These are phyloP conservation scores for Propsilocerus akamusi DNA, from an alignment of 1,140 invertebrate species.

Conservation along the genomic window DNA sequence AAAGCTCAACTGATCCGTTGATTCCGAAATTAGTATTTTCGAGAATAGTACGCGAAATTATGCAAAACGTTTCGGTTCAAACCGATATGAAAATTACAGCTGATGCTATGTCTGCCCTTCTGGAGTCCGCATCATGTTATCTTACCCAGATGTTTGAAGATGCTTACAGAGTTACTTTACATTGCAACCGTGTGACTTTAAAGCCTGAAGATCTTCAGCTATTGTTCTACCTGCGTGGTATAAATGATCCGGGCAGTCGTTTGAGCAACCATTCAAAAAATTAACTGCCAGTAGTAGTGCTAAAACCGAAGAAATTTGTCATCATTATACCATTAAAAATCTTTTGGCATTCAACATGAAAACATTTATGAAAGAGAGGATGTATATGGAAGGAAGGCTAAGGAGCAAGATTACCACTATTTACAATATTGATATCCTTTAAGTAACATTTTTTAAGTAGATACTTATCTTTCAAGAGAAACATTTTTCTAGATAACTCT, in stretches of 20 bases:
- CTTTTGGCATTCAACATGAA: too few relatives aligned
- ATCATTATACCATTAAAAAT: too few relatives aligned
- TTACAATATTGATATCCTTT: too few relatives aligned
- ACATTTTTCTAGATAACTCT: too few relatives aligned
- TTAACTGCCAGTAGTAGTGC: too few relatives aligned
- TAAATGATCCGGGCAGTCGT: slow-evolving; percentile 22
- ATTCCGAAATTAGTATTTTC: slow-evolving; percentile 19
- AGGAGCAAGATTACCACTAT: too few relatives aligned
- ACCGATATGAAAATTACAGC: slow-evolving; percentile 27
- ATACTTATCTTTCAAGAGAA: too few relatives aligned
- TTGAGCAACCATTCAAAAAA: too few relatives aligned
- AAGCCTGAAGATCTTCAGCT: slow-evolving; percentile 41
- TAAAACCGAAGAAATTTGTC: too few relatives aligned
- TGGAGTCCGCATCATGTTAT: slow-evolving; percentile 57
- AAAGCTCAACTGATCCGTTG: slow-evolving; percentile 1
- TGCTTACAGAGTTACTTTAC: slow-evolving; percentile 43
- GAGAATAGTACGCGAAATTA: slow-evolving; percentile 18
- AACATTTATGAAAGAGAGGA: too few relatives aligned
- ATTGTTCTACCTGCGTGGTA: slow-evolving; percentile 22
- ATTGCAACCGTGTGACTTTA: slow-evolving; percentile 56
- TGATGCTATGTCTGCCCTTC: slow-evolving; percentile 32
- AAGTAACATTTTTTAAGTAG: too few relatives aligned
- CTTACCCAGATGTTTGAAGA: slow-evolving; percentile 59
- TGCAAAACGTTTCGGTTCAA: neutral
- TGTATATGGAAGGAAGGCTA: too few relatives aligned